Base-by-base conservation (phyloP, 2,113 vertebrate genomes). In the Halichoerus grypus region DNA sequence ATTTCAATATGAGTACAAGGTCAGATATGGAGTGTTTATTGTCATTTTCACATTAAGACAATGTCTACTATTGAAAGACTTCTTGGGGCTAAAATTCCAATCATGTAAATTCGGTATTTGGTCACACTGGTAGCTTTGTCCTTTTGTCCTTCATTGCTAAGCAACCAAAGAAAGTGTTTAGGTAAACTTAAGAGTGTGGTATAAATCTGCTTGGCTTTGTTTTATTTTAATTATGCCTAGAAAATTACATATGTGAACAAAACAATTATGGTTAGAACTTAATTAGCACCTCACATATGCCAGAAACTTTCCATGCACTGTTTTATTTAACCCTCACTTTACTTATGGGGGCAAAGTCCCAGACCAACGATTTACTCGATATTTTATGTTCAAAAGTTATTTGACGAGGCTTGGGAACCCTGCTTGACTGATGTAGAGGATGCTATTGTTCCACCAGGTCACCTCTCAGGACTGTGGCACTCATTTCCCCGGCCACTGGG, bases 61-160 rank as follows among this genome's bases (percentile, higher is more conserved):
- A 74, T 88, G 46, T 59, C 55, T 80, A 53, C 7, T 91, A 69
- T 51, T 91, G 42, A 72, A 88, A 88, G 71, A 80, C 69, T 91
- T 94, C 51, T 95, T 77, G 55, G 63, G 39, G 49, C 49, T 94
- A 92, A 92, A 76, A 92, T 94, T 95, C 49, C 80, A 95, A 77
- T 92, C 42, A 61, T 76, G 57, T 72, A 88, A 94, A 74, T 89
- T 80, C 85, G 51, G 65, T 88, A 86, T 80, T 92, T 94, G 8
- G 46, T 71, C 53, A 95, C 87, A 91, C 53, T 84, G 94, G 21
- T 63, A 76, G 63, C 71, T 94, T 94, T 92, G 39, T 61, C 46
- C 28, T 39, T 89, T 95, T 92, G 77, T 92, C 28, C 42, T 85
- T 91, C 36, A 85, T 89, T 95, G 71, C 65, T 97, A 94, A 97